phyloP scores from a whole-genome alignment of 2,797 vertebrate species.

The Oreortyx pictus region DNA sequence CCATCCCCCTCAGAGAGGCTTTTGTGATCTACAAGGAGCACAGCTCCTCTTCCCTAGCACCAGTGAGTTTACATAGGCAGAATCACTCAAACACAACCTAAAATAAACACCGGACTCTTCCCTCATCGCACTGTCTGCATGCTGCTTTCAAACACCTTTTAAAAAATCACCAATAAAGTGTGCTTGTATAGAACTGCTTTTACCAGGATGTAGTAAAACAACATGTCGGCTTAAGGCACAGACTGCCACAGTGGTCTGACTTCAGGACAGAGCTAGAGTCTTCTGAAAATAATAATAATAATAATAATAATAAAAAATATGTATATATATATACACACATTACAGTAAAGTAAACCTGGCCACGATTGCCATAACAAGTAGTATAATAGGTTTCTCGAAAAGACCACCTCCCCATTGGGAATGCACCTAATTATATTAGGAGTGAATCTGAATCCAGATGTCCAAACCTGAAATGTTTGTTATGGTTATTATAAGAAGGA shows the following conservation, averaged over 20 bases:
- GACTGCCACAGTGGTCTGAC: background rate
- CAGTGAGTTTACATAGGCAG: conserved; percentile 65
- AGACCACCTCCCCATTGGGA: background rate
- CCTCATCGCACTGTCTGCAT: conserved; percentile 12
- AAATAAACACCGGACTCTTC: conserved; percentile 69
- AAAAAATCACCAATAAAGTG: conserved; percentile 27
- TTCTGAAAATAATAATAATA: conserved; percentile 8
- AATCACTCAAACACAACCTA: conserved; percentile 68
- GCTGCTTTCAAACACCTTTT: conserved; percentile 36
- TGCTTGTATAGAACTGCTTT: conserved; percentile 21
- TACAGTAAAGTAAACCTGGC: conserved; percentile 30
- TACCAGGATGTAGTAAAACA: conserved; percentile 41
- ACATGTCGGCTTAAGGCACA: background rate
- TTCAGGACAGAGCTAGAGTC: background rate
- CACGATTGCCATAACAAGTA: background rate
- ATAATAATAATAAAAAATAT: no score
- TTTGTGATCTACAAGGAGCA: conserved; percentile 73
- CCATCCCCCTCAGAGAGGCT: conserved; percentile 73
- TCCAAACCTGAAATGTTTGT: background rate
- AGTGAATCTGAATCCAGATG: conserved; percentile 41
- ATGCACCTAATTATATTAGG: conserved; percentile 5
- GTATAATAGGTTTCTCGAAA: background rate
- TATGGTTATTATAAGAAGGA: rapidly evolving
- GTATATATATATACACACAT: background rate
- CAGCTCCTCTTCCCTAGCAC: conserved; percentile 38